phyloP scores from a whole-genome alignment of 2,797 vertebrate species.

The Macroramphosus scolopax region DNA sequence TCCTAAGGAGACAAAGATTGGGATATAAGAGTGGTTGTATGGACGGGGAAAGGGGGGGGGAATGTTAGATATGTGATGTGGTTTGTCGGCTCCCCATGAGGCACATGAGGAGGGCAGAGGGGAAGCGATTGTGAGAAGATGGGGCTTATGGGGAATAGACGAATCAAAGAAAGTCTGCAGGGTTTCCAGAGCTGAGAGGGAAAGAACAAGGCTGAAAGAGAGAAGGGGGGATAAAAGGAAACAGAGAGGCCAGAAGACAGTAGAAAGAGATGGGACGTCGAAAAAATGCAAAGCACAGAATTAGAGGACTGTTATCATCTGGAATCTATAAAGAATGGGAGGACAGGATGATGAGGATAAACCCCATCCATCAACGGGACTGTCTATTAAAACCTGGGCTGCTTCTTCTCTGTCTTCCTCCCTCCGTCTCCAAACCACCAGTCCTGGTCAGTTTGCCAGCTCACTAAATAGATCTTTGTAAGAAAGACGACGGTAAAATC shows the following conservation, averaged over 20 bases:
- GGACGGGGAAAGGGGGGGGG: background rate
- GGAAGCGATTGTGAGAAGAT: constrained; percentile 43
- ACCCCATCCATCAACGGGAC: constrained; percentile 69
- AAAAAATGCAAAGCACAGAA: constrained; percentile 32
- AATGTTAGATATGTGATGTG: constrained; percentile 47
- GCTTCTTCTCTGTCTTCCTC: constrained; percentile 41
- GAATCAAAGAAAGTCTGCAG: constrained; percentile 40
- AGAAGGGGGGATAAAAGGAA: constrained; percentile 33
- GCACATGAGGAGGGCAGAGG: constrained; percentile 36
- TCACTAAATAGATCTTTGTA: constrained; percentile 54
- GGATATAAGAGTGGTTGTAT: constrained; percentile 14
- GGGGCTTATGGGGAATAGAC: constrained; percentile 30
- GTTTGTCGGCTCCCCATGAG: constrained; percentile 48
- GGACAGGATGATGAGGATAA: constrained; percentile 61
- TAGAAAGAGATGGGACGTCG: constrained; percentile 16
- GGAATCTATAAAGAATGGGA: constrained; percentile 70
- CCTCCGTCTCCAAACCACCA: constrained; percentile 35
- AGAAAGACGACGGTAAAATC: constrained; percentile 44
- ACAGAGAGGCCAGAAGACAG: constrained; percentile 31
- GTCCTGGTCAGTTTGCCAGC: constrained; percentile 43
- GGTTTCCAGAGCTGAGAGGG: constrained; percentile 19
- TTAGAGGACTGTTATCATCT: constrained; percentile 65
- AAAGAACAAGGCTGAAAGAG: constrained; percentile 28
- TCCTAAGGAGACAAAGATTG: constrained; percentile 25
- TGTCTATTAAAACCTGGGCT: constrained; percentile 58